Base-by-base conservation (phyloP, 1,140 invertebrate genomes). In the Thaumatotibia leucotreta region DNA sequence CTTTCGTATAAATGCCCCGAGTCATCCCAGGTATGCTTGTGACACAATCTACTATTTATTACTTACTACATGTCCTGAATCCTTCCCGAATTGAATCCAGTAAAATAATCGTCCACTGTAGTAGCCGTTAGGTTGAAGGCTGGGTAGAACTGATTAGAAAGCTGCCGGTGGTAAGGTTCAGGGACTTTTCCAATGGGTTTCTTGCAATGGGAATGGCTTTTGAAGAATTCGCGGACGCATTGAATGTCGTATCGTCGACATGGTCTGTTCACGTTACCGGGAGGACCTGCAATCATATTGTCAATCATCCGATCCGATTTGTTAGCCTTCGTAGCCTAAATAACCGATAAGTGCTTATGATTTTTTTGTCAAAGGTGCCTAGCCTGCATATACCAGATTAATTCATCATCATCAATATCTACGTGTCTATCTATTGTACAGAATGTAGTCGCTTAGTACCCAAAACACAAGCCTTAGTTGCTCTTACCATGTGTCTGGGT, bases 41-140 rank as follows among this genome's bases (percentile, higher is more conserved):
- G n/a, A 22, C 17, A 52, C 6, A 20, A 52, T 8, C 10, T 24
- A 8, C 1, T 1, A 5, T 31, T 17, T n/a, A 9, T 3, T 39
- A 73, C 74, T 73, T 72, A 79, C 76, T 73, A 76, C 31, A 79
- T 74, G 27, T 73, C 72, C 2, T 68, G 68, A 17, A 76, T 73
- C n/a, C 23, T 66, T 23, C 70, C 76, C 65, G 8, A 22, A 27
- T 76, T 74, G 0, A 76, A 58, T 9, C 73, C 75, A 22, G 27
- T 65, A 23, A 67, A 64, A 3, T 67, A 33, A 17, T 61, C 32
- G 39, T 76, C 58, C 24, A 27, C 23, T 0, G 62, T 17, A 20
- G 63, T 67, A 0, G 61, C 27, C 3, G 74, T 75, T 1, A 73
- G 0, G 23, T 79, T 79, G 4, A 68, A 10, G 1, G 9, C 50